phyloP scores from a whole-genome alignment of 2,888 invertebrate genomes.

The Malacosoma neustria region DNA sequence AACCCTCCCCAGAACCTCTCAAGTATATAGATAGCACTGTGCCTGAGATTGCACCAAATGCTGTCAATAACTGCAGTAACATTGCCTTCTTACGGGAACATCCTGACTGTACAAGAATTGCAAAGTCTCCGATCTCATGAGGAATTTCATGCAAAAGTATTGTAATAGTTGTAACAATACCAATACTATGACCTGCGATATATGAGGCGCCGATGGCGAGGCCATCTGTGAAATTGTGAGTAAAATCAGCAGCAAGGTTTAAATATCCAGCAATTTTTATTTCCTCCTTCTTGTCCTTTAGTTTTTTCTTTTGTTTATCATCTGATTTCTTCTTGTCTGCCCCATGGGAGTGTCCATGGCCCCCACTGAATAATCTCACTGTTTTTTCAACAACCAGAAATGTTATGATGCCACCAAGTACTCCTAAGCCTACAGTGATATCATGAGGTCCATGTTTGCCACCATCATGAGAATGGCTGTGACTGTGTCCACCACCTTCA shows the following conservation, averaged over 20 bases:
- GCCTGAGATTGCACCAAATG: slow-evolving; percentile 95
- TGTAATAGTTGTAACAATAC: slow-evolving; percentile 93
- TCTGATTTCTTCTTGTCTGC: slow-evolving; percentile 54
- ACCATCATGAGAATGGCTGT: slow-evolving; percentile 69
- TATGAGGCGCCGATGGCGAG: slow-evolving; percentile 98
- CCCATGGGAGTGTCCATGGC: slow-evolving; percentile 84
- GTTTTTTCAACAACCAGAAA: slow-evolving; percentile 96
- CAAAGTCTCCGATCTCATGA: slow-evolving; percentile 99
- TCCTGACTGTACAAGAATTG: slow-evolving; percentile 97
- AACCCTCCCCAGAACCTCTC: slow-evolving; percentile 80
- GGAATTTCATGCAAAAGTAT: slow-evolving; percentile 99
- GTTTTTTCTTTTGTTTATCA: slow-evolving; percentile 49
- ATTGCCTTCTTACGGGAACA: slow-evolving; percentile 96
- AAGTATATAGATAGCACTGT: slow-evolving; percentile 90
- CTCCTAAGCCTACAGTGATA: slow-evolving; percentile 95
- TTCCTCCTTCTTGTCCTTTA: slow-evolving; percentile 53
- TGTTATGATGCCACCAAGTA: slow-evolving; percentile 92
- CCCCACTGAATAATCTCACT: slow-evolving; percentile 90
- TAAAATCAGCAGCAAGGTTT: slow-evolving; percentile 98
- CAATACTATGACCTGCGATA: slow-evolving; percentile 91
- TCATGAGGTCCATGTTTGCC: slow-evolving; percentile 78
- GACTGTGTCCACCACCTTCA: slow-evolving; percentile 62
- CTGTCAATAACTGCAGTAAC: slow-evolving; percentile 94
- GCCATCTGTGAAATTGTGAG: slow-evolving; percentile 99
- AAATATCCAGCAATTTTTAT: slow-evolving; percentile 85